Evolutionary conservation across 2,797 vertebrate genomes (phyloP), one percentile per base, ranked within the genome.

Genomic region (Mastacembelus armatus): DNA sequence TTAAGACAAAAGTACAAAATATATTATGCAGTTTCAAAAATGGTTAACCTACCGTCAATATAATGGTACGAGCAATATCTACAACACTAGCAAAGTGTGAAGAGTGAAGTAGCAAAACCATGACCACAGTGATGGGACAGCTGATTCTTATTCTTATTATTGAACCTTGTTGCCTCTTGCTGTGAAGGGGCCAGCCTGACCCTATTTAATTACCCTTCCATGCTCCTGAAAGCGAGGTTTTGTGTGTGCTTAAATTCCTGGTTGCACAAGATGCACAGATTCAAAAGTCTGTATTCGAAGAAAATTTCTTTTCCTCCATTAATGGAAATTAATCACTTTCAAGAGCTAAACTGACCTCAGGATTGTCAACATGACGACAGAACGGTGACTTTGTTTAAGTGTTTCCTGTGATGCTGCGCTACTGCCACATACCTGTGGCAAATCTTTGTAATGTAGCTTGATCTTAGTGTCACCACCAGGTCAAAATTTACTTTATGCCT

Each of bases 91-190:
- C 16, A 40, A 19, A 43, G 29, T 3, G n/a, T n/a, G n/a, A n/a
- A n/a, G n/a, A n/a, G n/a, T n/a, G n/a, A n/a, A 59, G 4, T 22
- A 6, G 47, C 16, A 47, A 18, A 47, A 36, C 3, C 7, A 9
- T 38, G 12, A 38, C 4, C 49, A 39, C 14, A 10, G 26, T n/a
- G 44, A 43, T 1, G 2, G 8, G n/a, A 27, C 14, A 42, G 32
- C 16, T 64, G 43, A 51, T 44, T 24, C 2, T 35, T 51, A 24
- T 44, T 19, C 27, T 35, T 39, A 66, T 19, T 56, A 57, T n/a
- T 12, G 36, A 64, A 49, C 9, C 40, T 4, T 22, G 19, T 38
- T 50, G 14, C 29, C 7, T 50, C 19, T 42, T 51, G 9, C 10
- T 38, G 14, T 45, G 19, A 50, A 21, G 26, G 47, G 39, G 38